These are phyloP conservation scores for Climacteris rufus DNA, from an alignment of 2,113 vertebrate genomes.

Conservation along the genomic window DNA sequence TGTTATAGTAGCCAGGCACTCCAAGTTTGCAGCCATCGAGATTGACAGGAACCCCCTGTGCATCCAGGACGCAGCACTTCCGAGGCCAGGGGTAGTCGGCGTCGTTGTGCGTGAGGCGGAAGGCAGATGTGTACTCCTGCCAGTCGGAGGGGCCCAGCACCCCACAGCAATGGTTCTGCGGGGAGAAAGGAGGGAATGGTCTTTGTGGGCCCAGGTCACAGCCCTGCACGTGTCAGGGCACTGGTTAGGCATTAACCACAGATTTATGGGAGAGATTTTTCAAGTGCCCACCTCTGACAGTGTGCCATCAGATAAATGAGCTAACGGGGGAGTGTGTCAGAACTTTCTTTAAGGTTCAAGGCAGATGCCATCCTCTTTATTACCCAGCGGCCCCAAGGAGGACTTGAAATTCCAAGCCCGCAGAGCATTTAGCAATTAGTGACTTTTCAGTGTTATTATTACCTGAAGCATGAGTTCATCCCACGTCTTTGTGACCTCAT, in stretches of 20 bases:
- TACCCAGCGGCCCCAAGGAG: background rate
- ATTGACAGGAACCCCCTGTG: constrained; percentile 12
- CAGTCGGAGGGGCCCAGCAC: constrained; percentile 74
- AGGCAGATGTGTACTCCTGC: constrained; percentile 70
- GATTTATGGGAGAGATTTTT: background rate
- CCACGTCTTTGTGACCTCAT: constrained; percentile 73
- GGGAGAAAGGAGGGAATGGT: background rate
- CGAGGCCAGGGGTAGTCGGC: constrained; percentile 78
- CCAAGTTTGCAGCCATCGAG: constrained; percentile 76
- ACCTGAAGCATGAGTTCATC: constrained; percentile 77
- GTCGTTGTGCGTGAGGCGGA: constrained; percentile 31
- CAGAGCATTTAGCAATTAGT: constrained; percentile 5
- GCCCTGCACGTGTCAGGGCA: background rate
- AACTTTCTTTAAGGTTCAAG: background rate
- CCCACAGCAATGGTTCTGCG: constrained; percentile 75
- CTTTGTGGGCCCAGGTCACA: background rate
- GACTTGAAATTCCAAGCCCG: constrained; percentile 10
- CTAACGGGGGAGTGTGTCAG: background rate
- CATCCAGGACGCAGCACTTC: constrained; percentile 70
- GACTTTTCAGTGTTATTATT: background rate
- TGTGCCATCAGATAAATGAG: background rate
- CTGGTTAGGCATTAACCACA: background rate
- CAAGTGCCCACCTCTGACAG: background rate
- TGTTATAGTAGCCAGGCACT: constrained; percentile 67
- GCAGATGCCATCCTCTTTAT: background rate